Percentiles rank a stretch among this genome's conserved stretches.
Conservation (phyloP, 2,888 invertebrate genomes). For the Trachelus stipa region DNA sequence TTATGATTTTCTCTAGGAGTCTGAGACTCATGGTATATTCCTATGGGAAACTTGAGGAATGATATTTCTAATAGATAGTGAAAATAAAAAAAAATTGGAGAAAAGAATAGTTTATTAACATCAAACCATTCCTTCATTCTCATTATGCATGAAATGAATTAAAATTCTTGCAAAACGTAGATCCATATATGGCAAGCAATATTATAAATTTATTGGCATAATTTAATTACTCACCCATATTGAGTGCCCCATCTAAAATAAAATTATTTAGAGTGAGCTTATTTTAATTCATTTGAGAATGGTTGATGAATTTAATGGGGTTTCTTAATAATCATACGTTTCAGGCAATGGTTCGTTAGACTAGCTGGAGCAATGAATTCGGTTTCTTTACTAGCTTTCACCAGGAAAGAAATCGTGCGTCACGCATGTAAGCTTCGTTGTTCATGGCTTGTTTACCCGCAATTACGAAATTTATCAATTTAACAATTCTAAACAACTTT, state of each 20-base stretch:
- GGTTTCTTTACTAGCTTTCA: constrained; percentile 54
- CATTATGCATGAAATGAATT: background rate
- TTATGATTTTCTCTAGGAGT: background rate
- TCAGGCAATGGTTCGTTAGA: constrained; percentile 38
- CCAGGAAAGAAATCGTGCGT: constrained; percentile 62
- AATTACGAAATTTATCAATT: background rate
- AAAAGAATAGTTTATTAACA: constrained; percentile 10
- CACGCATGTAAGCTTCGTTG: constrained; percentile 57
- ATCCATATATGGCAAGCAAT: background rate
- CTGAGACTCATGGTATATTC: background rate
- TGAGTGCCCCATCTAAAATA: constrained; percentile 63
- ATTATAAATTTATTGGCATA: background rate
- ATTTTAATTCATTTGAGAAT: constrained; percentile 9
- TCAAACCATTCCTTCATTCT: constrained; percentile 4
- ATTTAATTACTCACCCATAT: constrained; percentile 56
- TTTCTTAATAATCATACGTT: background rate
- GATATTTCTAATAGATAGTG: background rate
- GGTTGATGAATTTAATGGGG: background rate
- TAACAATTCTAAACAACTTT: background rate
- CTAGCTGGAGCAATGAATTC: constrained; percentile 48
- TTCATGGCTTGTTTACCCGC: constrained; percentile 32
- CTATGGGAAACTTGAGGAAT: background rate
- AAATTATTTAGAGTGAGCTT: constrained; percentile 20
- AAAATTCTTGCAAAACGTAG: background rate
- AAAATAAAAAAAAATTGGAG: background rate